These are phyloP conservation scores for Laterallus jamaicensis DNA, from an alignment of 2,113 vertebrate genomes.

Conservation along the genomic window DNA sequence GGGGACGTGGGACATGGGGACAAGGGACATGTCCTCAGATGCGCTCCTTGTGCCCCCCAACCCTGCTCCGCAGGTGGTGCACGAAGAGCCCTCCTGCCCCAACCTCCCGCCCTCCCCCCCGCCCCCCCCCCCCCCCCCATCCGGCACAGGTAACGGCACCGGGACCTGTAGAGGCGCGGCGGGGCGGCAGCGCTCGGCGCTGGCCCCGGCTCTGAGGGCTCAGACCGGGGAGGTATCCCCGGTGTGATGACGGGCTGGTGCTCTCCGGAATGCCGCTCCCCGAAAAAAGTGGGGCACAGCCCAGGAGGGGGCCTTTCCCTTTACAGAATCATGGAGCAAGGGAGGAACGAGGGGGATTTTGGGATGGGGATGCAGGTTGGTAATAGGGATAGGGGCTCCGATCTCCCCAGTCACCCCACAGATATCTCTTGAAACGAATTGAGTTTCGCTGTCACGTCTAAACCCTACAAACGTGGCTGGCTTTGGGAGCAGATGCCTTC, in stretches of 20 bases:
- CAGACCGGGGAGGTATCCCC: not conserved
- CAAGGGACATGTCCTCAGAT: not conserved
- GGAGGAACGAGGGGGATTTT: not conserved
- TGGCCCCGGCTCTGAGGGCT: not conserved
- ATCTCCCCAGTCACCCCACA: not conserved
- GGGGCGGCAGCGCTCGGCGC: not conserved
- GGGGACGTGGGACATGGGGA: too few species aligned
- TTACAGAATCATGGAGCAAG: not conserved
- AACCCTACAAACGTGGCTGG: not conserved
- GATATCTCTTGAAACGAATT: not conserved
- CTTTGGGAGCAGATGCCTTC: slow-evolving; percentile 31
- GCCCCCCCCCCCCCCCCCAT: too few species aligned
- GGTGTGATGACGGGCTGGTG: not conserved
- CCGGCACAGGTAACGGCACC: not conserved
- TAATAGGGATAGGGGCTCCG: not conserved
- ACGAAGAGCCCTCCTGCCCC: not conserved
- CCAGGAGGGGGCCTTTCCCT: not conserved
- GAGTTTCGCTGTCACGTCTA: not conserved
- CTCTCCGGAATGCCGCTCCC: too few species aligned
- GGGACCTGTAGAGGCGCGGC: not conserved
- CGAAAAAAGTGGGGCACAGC: not conserved
- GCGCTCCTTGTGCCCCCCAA: not conserved
- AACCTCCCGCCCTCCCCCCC: too few species aligned
- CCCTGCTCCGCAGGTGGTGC: not conserved
- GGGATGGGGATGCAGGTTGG: not conserved